These are phyloP conservation scores for Neoseiulus cucumeris DNA, from an alignment of 1,140 invertebrate species.

Conservation along the genomic window DNA sequence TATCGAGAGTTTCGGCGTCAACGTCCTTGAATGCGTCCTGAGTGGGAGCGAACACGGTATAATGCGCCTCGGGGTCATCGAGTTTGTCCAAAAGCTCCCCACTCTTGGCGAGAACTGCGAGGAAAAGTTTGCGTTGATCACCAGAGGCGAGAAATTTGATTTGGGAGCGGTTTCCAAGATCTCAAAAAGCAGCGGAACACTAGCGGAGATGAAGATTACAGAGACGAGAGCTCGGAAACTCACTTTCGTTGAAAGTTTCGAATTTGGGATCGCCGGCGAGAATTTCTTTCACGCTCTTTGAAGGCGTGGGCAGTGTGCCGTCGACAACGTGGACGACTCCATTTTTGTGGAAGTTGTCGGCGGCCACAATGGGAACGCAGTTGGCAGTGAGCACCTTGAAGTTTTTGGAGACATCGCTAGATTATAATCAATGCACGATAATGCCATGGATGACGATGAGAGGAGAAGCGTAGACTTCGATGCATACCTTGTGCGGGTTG, in stretches of 20 bases:
- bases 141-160: constrained; percentile 13
- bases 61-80: constrained; percentile 27
- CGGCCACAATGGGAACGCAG: constrained; percentile 25
- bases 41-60: constrained; percentile 35
- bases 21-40: constrained; percentile 32
- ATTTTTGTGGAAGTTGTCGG: constrained; percentile 32
- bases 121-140: no score
- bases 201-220: no score
- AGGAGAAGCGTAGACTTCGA: neutral
- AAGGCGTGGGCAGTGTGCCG: constrained; percentile 30
- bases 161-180: neutral
- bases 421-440: neutral
- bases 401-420: constrained; percentile 1
- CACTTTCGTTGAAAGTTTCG: constrained; percentile 32
- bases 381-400: constrained; percentile 29
- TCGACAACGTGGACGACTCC: constrained; percentile 36
- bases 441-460: no score
- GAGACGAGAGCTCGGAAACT: no score
- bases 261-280: constrained; percentile 31
- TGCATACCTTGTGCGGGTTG: neutral
- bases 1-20: constrained; percentile 16
- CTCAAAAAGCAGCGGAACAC: neutral
- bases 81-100: constrained; percentile 26
- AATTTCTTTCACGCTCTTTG: constrained; percentile 29
- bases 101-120: constrained; percentile 26